Conservation (phyloP, 1,140 invertebrate species). For the Alviniconcha marisindica region DNA sequence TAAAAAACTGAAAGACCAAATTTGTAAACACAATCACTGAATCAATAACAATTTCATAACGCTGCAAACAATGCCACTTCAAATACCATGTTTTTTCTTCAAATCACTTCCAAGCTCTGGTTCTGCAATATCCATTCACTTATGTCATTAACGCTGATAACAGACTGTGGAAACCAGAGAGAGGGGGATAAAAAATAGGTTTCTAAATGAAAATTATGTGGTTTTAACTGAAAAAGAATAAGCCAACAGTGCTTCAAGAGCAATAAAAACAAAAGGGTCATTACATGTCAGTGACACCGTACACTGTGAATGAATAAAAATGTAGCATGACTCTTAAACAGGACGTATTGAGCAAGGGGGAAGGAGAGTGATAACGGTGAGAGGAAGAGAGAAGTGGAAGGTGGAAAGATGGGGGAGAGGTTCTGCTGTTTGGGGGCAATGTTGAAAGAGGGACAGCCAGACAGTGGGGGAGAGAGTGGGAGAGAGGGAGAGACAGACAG, state of each 20-base stretch:
- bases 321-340: not conserved
- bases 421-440: too few relatives aligned
- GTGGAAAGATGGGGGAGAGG: too few relatives aligned
- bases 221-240: not conserved
- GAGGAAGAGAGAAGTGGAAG: conserved; percentile 24
- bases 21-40: too few relatives aligned
- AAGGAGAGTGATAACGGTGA: conserved; percentile 10
- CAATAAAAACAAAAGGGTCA: too few relatives aligned
- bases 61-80: too few relatives aligned
- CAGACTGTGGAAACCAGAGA: not conserved
- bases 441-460: not conserved
- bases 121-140: not conserved
- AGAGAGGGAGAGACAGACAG: conserved; percentile 22
- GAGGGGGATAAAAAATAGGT: not conserved
- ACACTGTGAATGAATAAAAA: not conserved
- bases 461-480: conserved; percentile 16
- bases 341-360: not conserved
- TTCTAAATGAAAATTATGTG: not conserved
- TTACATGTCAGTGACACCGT: too few relatives aligned
- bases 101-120: not conserved
- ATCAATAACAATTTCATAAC: too few relatives aligned
- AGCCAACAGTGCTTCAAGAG: too few relatives aligned
- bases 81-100: too few relatives aligned
- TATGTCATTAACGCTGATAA: not conserved
- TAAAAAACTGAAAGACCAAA: too few relatives aligned